Base-by-base conservation (phyloP, 2,888 invertebrate species). In the Cataglyphis rosenhaueri region DNA sequence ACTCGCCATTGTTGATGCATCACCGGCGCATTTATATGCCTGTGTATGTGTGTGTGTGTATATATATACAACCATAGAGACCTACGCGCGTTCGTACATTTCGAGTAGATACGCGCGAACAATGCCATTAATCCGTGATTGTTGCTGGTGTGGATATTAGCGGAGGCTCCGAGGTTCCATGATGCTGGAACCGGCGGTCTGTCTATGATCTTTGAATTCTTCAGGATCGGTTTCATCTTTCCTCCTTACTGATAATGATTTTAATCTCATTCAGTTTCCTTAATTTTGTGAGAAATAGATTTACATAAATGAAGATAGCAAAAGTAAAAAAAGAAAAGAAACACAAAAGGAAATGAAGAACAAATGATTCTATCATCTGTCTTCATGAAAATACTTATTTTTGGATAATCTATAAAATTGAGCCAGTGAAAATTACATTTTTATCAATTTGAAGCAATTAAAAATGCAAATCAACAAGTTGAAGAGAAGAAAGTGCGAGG, bases 51-150 rank as follows among this genome's bases (percentile, higher is more conserved):
- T 38, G 38, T 57, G 38, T 85, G 86, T 85, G 18, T 87, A 85
- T 55, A 25, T 71, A 71, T 85, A 85, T 88, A 88, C 85, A 88
- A 82, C 90, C 89, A 83, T 91, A 88, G 92, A 88, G 92, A 92
- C 91, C 88, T 89, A 86, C 89, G 90, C 89, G 87, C 89, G 88
- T 88, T 89, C 90, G 89, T 92, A 91, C 91, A 92, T 92, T 92
- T 92, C 91, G 90, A 91, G 92, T 91, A 91, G 90, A 92, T 91
- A 92, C 89, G 89, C 87, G 85, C 91, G 91, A 87, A 92, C 92
- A 92, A 92, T 90, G 90, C 90, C 91, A 91, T 91, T 92, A 91
- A 92, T 92, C 90, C 92, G 91, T 90, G 91, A 91, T 91, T 92
- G 92, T 92, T 90, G 89, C 84, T 90, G 90, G 89, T 90, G 89